A percentile compares a stretch with the other conserved stretches of the same genome.
phyloP scores from a whole-genome alignment of 2,888 invertebrate species.

The Athalia circularis region DNA sequence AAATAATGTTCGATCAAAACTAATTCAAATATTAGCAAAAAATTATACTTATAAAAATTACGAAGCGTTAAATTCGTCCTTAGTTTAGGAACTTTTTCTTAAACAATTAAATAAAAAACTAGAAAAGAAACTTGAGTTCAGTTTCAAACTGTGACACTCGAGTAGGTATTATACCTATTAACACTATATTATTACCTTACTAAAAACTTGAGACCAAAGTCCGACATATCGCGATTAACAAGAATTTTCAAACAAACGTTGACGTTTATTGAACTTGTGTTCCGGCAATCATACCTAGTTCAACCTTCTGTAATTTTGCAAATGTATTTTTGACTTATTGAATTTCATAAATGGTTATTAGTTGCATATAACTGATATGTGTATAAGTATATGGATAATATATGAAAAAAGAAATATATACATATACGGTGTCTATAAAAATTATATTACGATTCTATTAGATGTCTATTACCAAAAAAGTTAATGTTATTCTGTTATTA shows the following conservation, averaged over 20 bases:
- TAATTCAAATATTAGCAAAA: conserved; percentile 29
- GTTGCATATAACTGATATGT: background rate
- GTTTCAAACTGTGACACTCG: conserved; percentile 18
- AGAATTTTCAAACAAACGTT: conserved; percentile 31
- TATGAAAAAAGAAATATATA: conserved; percentile 13
- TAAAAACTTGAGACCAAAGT: conserved; percentile 41
- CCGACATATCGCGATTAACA: conserved; percentile 42
- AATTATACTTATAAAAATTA: conserved; percentile 8
- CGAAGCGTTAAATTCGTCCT: conserved; percentile 14
- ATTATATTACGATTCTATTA: conserved; percentile 21
- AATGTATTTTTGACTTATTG: background rate
- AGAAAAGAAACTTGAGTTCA: conserved; percentile 16
- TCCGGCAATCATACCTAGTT: conserved; percentile 18
- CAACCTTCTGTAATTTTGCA: conserved; percentile 17
- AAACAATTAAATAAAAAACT: background rate
- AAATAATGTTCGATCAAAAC: conserved; percentile 40
- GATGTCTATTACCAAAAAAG: conserved; percentile 3
- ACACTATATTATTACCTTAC: background rate
- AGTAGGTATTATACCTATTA: background rate
- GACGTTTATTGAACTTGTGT: conserved; percentile 38
- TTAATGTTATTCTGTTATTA: conserved; percentile 50
- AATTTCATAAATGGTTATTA: background rate
- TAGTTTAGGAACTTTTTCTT: background rate
- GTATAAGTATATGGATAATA: conserved; percentile 8
- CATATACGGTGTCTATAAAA: conserved; percentile 27